Conservation (phyloP, 2,113 vertebrate species). For the Oryctolagus cuniculus region mOryCun1.1 NC_091438.1:69748501-69749000, state of each 20-base stretch:
- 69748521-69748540: not conserved
- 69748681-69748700: not conserved
- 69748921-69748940: not conserved
- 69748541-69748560: not conserved
- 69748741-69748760: not conserved
- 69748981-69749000: not conserved
- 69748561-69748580: not conserved
- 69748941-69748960: not conserved
- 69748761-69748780: not conserved
- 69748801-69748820: not conserved
- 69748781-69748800: too few relatives aligned
- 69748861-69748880: not conserved
- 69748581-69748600: not conserved
- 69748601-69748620: not conserved
- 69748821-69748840: not conserved
- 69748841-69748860: not conserved
- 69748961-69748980: not conserved
- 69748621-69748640: not conserved
- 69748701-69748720: not conserved
- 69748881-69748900: not conserved
- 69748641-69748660: not conserved
- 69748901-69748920: not conserved
- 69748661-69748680: accelerated
- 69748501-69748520: not conserved
- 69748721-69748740: not conserved